A percentile compares a stretch with the other conserved stretches of the same genome.
phyloP scores from a whole-genome alignment of 2,888 invertebrate species.

The Frankliniella fusca region DNA sequence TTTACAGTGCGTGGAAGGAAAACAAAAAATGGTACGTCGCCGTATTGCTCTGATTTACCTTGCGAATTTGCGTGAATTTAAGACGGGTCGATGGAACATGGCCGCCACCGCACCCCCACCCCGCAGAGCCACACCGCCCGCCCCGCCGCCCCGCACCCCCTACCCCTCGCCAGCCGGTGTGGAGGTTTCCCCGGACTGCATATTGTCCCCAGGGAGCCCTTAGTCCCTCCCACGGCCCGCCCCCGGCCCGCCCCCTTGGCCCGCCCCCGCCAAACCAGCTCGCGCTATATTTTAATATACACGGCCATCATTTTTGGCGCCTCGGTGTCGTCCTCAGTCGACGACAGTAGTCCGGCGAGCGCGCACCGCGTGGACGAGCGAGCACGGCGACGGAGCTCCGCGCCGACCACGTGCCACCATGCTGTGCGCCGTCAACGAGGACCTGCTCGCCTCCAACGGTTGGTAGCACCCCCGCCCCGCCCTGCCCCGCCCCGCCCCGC shows the following conservation, averaged over 20 bases:
- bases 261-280: neutral
- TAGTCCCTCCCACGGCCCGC: constrained; percentile 4
- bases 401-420: neutral
- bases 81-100: too few relatives aligned
- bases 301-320: neutral
- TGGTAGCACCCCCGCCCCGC: too few relatives aligned
- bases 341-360: neutral
- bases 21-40: too few relatives aligned
- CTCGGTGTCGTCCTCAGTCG: neutral
- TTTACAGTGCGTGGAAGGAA: too few relatives aligned
- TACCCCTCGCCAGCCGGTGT: neutral
- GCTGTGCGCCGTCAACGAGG: constrained; percentile 18
- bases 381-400: neutral
- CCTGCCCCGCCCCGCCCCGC: too few relatives aligned
- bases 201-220: constrained; percentile 14
- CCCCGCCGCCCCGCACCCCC: neutral
- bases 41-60: too few relatives aligned
- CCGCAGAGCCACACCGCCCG: too few relatives aligned
- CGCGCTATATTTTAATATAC: constrained; percentile 20
- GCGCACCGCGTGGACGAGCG: neutral
- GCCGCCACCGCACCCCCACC: too few relatives aligned
- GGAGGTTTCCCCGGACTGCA: neutral
- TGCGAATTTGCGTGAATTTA: too few relatives aligned
- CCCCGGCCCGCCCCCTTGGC: neutral
- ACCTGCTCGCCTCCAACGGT: neutral